These are phyloP conservation scores for Drosophila bipectinata DNA, from an alignment of 1,140 invertebrate genomes.

Conservation along the genomic window DNA sequence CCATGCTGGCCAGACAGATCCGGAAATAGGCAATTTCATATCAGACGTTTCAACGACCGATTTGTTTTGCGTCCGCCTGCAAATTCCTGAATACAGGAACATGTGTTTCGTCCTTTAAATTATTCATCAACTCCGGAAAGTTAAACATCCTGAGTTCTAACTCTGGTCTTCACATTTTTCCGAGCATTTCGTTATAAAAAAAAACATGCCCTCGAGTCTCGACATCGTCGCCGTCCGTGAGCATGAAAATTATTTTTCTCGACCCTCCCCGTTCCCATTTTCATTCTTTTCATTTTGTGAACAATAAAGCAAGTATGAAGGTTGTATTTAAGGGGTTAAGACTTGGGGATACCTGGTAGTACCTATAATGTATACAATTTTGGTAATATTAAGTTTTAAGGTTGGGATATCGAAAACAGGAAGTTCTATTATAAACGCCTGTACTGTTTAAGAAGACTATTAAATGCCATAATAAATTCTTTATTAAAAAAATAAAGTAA, in stretches of 20 bases:
- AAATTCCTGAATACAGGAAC: constrained; percentile 24
- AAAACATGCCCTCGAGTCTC: constrained; percentile 71
- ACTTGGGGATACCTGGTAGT: neutral
- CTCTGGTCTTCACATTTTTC: constrained; percentile 51
- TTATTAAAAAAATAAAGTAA: too few species aligned
- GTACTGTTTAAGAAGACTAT: neutral
- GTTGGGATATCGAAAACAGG: too few species aligned
- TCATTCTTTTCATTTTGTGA: constrained; percentile 1
- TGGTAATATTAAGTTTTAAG: too few species aligned
- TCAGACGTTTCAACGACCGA: constrained; percentile 51
- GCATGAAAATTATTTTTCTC: constrained; percentile 74
- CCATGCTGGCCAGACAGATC: constrained; percentile 56
- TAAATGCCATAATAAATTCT: too few species aligned
- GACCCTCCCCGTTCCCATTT: constrained; percentile 5
- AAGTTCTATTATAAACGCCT: too few species aligned
- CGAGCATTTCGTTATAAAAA: constrained; percentile 66
- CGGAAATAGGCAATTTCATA: constrained; percentile 77
- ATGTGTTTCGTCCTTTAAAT: constrained; percentile 56
- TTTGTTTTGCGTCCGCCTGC: constrained; percentile 2
- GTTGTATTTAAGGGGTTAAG: neutral
- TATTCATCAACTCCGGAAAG: constrained; percentile 62
- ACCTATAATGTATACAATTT: too few species aligned
- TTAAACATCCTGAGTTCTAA: constrained; percentile 43
- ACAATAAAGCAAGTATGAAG: constrained; percentile 31
- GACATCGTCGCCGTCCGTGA: constrained; percentile 56